Evolutionary conservation across 1,140 invertebrate species (phyloP).

Genomic region (Leguminivora glycinivorella): DNA sequence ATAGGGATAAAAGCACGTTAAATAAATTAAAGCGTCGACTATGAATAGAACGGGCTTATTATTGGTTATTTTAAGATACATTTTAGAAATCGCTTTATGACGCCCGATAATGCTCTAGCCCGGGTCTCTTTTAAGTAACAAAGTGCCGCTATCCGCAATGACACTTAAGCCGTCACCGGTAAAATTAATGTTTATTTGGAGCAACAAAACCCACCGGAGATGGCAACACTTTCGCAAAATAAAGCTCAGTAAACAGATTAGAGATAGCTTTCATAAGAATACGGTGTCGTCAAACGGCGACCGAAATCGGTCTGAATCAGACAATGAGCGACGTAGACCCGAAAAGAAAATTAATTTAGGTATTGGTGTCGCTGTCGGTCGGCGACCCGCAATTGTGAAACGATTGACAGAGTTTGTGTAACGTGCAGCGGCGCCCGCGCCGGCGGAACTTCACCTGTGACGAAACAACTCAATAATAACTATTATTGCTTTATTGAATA

Average conservation of each 20-base stretch:
- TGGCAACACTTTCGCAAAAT: conserved; percentile 15
- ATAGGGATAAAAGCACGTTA: too few relatives aligned
- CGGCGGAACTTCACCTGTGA: conserved; percentile 65
- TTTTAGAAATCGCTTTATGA: conserved; percentile 8
- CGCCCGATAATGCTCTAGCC: not conserved
- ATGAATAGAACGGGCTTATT: not conserved
- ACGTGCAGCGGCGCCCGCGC: conserved; percentile 64
- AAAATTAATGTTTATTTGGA: conserved; percentile 4
- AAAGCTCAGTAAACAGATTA: conserved; percentile 25
- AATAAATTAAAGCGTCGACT: too few relatives aligned
- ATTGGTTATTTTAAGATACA: not conserved
- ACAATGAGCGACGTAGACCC: conserved; percentile 68
- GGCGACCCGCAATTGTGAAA: conserved; percentile 73
- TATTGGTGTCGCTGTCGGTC: conserved; percentile 75
- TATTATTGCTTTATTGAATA: conserved; percentile 24
- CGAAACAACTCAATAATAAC: conserved; percentile 44
- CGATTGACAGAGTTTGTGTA: conserved; percentile 74
- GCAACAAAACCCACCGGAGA: conserved; percentile 11
- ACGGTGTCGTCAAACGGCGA: conserved; percentile 52
- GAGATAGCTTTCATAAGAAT: conserved; percentile 30
- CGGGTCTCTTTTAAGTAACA: not conserved
- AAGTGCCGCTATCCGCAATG: conserved; percentile 12
- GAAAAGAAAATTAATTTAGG: conserved; percentile 78
- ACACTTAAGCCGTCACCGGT: conserved; percentile 4
- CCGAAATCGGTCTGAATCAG: conserved; percentile 63